Percentiles rank a stretch among this genome's conserved stretches.
These are phyloP conservation scores for Rhineura floridana DNA, from an alignment of 2,113 vertebrate genomes.

Conservation along the genomic window DNA sequence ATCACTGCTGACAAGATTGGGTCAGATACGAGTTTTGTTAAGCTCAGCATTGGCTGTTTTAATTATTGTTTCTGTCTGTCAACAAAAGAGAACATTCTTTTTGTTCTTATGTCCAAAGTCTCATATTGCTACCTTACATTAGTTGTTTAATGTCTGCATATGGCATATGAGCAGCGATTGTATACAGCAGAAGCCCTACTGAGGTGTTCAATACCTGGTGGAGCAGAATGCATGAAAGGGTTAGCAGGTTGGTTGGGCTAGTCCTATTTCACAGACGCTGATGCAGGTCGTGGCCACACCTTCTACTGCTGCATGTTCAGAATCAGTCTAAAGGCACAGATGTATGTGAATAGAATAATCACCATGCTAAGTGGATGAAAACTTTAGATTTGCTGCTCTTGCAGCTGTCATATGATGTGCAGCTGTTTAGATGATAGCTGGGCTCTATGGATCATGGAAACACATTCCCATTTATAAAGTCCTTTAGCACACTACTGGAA, in stretches of 20 bases:
- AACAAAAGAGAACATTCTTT: not conserved
- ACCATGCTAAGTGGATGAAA: not conserved
- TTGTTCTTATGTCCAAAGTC: not conserved
- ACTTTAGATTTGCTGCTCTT: not conserved
- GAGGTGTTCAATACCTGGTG: not conserved
- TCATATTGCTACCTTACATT: not conserved
- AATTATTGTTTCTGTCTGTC: constrained; percentile 21
- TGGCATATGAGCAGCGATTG: not conserved
- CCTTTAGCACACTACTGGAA: not conserved
- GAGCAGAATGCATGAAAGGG: not conserved
- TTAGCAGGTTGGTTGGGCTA: not conserved
- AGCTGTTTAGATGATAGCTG: not conserved
- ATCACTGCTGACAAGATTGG: constrained; percentile 62
- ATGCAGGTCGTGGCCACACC: not conserved
- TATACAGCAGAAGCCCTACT: not conserved
- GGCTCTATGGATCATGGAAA: rapidly evolving
- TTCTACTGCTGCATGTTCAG: not conserved
- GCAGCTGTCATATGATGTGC: constrained; percentile 15
- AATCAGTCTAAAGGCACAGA: too few relatives aligned
- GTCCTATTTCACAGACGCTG: not conserved
- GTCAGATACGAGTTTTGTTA: constrained; percentile 55
- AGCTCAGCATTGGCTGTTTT: not conserved
- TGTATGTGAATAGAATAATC: constrained; percentile 1
- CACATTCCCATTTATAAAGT: not conserved
- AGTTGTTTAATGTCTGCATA: not conserved